Conservation (phyloP, 2,113 vertebrate genomes). For the Pituophis catenifer region DNA sequence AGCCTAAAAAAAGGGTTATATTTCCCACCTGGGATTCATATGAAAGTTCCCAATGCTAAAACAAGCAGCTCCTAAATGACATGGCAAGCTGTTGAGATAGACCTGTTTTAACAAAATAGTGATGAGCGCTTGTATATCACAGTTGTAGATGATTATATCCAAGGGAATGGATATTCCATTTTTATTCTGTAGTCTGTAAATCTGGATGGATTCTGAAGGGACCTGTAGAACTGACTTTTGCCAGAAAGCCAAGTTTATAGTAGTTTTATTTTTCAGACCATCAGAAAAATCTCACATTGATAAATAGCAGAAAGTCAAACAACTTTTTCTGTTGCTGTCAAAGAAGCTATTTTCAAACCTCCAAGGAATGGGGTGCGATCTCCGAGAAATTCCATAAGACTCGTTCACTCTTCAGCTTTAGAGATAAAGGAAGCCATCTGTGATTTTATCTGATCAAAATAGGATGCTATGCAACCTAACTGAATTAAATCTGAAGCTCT, state of each 20-base stretch:
- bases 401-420: neutral
- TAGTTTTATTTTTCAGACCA: neutral
- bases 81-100: neutral
- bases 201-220: neutral
- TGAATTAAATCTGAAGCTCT: neutral
- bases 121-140: neutral
- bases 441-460: neutral
- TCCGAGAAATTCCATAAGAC: neutral
- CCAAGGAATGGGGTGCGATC: neutral
- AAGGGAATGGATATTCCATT: neutral
- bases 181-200: neutral
- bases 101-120: neutral
- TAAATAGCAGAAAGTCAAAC: neutral
- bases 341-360: too few relatives aligned
- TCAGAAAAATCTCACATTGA: neutral
- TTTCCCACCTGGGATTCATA: neutral
- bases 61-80: neutral
- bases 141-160: neutral
- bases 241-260: neutral
- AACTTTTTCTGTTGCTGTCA: too few relatives aligned
- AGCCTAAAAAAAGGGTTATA: neutral
- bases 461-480: neutral
- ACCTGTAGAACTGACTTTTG: neutral
- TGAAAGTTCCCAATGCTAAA: too few relatives aligned
- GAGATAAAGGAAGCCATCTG: neutral